Base-by-base conservation (phyloP, 2,888 invertebrate species). In the Conistra vaccinii region DNA sequence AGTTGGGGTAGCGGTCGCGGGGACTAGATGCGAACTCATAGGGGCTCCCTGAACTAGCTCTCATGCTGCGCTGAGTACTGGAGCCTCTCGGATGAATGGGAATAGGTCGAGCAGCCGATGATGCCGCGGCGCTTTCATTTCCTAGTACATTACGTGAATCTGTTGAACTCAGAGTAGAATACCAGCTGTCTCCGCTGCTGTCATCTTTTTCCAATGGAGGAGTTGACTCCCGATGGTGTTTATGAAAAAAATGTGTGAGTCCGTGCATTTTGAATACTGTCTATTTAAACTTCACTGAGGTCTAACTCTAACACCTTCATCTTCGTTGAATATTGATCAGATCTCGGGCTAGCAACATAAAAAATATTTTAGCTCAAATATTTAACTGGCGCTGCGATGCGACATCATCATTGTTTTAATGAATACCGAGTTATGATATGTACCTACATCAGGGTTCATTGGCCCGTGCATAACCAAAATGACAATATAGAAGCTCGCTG, bases 111-210 rank as follows among this genome's bases (percentile, higher is more conserved):
- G 89, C 73, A n/a, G 83, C 61, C 17, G 69, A 66, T n/a, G 81
- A 62, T 53, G 83, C 53, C 1, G 69, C n/a, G 23, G 89, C 81
- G 17, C 73, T 78, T 2, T 94, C 93, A 85, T 90, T 89, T n/a
- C 89, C 86, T 17, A 87, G 67, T 6, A 88, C 81, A 65, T 85
- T 82, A 10, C 90, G 90, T 3, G 94, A 91, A 53, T 94, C 93
- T 32, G 87, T 82, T 0, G 94, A 90, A 75, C 92, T 94, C 45
- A 91, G 73, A 10, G 94, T 89, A 7, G 96, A 95, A 78, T 94
- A 94, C 96, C 97, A 96, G 89, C 95, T 95, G 23, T 97, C 83
- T 48, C 73, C 96, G 1, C 94, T 84, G 78, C 96, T 96, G 32
- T 96, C 92, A 73, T 97, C 96, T 83, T 92, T 93, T 20, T 94